Conservation (phyloP, 2,888 invertebrate genomes). For the Scrobipalpa costella region DNA sequence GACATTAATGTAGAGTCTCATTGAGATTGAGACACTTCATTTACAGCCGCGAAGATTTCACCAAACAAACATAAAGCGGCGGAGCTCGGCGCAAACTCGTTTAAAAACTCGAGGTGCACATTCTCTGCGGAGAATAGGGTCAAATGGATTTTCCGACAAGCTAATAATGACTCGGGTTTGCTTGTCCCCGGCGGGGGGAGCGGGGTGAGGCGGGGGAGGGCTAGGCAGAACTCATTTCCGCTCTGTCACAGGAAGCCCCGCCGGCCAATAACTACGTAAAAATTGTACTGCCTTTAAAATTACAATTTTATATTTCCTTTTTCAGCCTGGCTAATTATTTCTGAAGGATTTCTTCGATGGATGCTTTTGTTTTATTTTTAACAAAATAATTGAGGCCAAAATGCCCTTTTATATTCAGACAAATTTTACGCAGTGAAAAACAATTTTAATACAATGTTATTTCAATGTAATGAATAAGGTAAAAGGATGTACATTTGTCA, state of each 20-base stretch:
- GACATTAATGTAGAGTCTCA: background rate
- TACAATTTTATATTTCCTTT: constrained; percentile 60
- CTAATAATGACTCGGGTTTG: constrained; percentile 66
- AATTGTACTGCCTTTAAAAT: constrained; percentile 56
- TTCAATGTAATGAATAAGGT: too few relatives aligned
- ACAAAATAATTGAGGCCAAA: too few relatives aligned
- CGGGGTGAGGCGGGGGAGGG: constrained; percentile 32
- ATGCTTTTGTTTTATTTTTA: background rate
- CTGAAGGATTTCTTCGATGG: constrained; percentile 19
- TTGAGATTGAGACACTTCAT: constrained; percentile 3
- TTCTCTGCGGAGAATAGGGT: constrained; percentile 42
- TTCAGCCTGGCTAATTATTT: constrained; percentile 37
- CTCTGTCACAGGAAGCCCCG: constrained; percentile 64
- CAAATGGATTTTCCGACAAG: constrained; percentile 58
- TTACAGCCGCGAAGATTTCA: constrained; percentile 21
- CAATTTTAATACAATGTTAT: too few relatives aligned
- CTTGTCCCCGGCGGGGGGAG: constrained; percentile 50
- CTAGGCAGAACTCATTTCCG: constrained; percentile 74
- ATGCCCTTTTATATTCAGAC: too few relatives aligned
- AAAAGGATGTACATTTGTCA: too few relatives aligned
- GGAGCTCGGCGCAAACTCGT: constrained; percentile 32
- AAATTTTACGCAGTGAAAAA: too few relatives aligned
- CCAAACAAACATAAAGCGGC: constrained; percentile 26
- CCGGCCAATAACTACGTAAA: constrained; percentile 70
- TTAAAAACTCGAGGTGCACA: constrained; percentile 43